Conservation (phyloP, 2,888 invertebrate species). For the Acleris sparsana region DNA sequence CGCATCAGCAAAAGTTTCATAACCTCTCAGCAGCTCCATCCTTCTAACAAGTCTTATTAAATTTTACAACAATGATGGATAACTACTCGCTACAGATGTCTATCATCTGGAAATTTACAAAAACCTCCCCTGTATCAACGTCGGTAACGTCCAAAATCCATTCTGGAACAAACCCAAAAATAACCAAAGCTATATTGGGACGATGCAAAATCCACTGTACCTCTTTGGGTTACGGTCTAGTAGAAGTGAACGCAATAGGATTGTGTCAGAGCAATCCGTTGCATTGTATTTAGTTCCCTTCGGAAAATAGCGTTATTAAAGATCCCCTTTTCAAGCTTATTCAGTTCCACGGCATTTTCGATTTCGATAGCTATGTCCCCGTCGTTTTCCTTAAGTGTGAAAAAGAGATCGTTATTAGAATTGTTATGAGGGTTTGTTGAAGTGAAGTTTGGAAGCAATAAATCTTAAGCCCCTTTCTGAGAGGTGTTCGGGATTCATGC, state of each 20-base stretch:
- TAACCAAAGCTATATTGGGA: not conserved
- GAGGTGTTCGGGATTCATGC: slow-evolving; percentile 49
- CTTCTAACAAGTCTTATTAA: slow-evolving; percentile 69
- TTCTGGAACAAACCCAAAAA: slow-evolving; percentile 4
- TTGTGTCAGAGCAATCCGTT: slow-evolving; percentile 36
- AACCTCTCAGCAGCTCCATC: slow-evolving; percentile 54
- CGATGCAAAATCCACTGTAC: slow-evolving; percentile 12
- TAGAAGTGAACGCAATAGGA: slow-evolving; percentile 31
- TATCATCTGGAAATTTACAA: slow-evolving; percentile 41
- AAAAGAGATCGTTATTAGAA: slow-evolving; percentile 36
- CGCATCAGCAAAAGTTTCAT: slow-evolving; percentile 46
- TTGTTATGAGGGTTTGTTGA: slow-evolving; percentile 28
- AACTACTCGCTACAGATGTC: slow-evolving; percentile 49
- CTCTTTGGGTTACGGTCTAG: slow-evolving; percentile 9
- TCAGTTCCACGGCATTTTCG: slow-evolving; percentile 48
- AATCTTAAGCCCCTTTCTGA: slow-evolving; percentile 60
- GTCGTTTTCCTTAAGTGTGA: slow-evolving; percentile 39
- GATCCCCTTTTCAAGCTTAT: slow-evolving; percentile 55
- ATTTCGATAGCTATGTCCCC: slow-evolving; percentile 44
- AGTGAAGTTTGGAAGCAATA: slow-evolving; percentile 52
- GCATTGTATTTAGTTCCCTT: slow-evolving; percentile 53
- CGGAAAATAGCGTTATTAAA: slow-evolving; percentile 53
- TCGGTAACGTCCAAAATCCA: slow-evolving; percentile 7
- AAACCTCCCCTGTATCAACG: slow-evolving; percentile 25
- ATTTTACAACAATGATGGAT: slow-evolving; percentile 70